A percentile compares a stretch with the other conserved stretches of the same genome.
phyloP scores from a whole-genome alignment of 2,888 invertebrate species.

The Lomographa bimaculata region DNA sequence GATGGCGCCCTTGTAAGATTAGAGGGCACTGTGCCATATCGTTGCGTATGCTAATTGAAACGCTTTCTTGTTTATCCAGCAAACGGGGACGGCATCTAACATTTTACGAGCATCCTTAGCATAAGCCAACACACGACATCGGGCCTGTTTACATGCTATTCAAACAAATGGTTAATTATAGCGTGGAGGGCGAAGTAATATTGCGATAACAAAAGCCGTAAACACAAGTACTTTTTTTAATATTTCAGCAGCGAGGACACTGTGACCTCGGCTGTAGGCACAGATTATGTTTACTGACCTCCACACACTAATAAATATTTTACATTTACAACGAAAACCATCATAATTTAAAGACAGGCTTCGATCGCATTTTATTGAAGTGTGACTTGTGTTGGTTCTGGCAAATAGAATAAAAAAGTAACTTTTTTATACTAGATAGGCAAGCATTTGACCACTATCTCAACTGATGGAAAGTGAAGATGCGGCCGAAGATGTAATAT shows the following conservation, averaged over 20 bases:
- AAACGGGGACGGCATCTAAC: constrained; percentile 7
- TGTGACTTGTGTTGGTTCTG: too few relatives aligned
- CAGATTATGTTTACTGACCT: neutral
- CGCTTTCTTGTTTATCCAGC: constrained; percentile 23
- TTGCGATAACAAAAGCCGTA: constrained; percentile 2
- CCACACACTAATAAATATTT: too few relatives aligned
- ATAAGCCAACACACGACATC: constrained; percentile 14
- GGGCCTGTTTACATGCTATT: constrained; percentile 8
- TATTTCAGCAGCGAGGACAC: neutral
- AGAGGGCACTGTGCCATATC: constrained; percentile 25
- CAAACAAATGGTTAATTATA: constrained; percentile 14
- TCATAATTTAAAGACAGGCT: too few relatives aligned
- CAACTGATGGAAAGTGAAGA: too few relatives aligned
- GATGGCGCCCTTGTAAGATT: constrained; percentile 16
- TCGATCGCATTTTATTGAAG: too few relatives aligned
- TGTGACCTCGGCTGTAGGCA: neutral
- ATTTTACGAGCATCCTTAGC: constrained; percentile 15
- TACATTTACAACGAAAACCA: too few relatives aligned
- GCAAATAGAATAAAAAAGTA: too few relatives aligned
- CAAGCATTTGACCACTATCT: too few relatives aligned
- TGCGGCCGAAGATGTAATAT: too few relatives aligned
- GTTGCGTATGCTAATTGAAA: constrained; percentile 22
- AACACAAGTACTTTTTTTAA: neutral
- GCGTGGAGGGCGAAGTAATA: neutral
- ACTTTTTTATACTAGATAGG: too few relatives aligned